Base-by-base conservation (phyloP, 2,888 invertebrate species). In the Caenorhabditis sinica region DNA sequence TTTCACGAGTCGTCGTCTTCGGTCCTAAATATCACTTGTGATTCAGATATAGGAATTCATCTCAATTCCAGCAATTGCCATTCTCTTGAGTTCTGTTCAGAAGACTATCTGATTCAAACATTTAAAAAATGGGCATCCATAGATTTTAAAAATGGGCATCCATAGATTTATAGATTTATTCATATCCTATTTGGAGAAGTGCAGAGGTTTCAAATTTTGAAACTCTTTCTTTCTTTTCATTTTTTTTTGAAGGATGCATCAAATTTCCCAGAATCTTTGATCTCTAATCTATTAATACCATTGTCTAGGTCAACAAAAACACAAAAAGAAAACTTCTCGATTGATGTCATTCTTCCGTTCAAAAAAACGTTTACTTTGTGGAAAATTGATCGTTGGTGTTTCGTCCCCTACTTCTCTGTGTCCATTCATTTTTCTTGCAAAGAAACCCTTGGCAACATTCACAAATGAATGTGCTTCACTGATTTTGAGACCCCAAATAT, bases 361-460 rank as follows among this genome's bases (percentile, higher is more conserved):
- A 63, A 43, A 60, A n/a, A 40, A 63, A 63, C 61, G 36, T 63
- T 63, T 63, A 40, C 25, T 25, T 43, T 25, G 63, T 49, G 20
- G 15, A 20, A 11, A 23, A 28, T 66, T 66, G 66, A 20, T 66
- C 66, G 9, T 45, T 66, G 66, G 45, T 40, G 65, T 13, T 17
- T 65, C 23, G 45, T 6, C 33, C 40, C 40, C 40, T 11, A 11
- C 40, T 40, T 40, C 40, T 40, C 13, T 40, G n/a, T n/a, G n/a
- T 11, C 40, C 33, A 33, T 33, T 33, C 33, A 6, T 40, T 40
- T 40, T 49, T 66, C 33, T 49, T 66, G 28, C 30, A 51, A 33
- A 66, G 49, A 66, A 66, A 66, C 49, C 49, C 30, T 66, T 49
- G 66, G 45, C 30, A 49, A 66, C 49, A 66, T 33, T 25, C n/a